phyloP scores from a whole-genome alignment of 1,140 invertebrate species.

The Bombus superbus region DNA sequence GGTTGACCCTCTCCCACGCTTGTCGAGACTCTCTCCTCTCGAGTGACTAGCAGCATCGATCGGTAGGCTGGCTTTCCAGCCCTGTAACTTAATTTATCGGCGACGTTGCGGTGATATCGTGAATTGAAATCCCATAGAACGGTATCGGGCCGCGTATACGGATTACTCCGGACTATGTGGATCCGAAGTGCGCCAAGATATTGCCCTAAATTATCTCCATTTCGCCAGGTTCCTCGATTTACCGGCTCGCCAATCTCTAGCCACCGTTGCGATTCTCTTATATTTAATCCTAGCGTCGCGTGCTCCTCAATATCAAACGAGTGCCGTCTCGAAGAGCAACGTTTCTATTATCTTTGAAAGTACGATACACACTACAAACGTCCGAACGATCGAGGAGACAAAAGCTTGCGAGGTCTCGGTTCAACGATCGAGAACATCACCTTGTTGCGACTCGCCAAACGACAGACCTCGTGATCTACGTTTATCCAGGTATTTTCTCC shows the following conservation, averaged over 20 bases:
- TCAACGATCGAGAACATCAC: neutral
- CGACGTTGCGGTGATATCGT: conserved; percentile 38
- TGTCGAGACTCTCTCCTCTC: conserved; percentile 45
- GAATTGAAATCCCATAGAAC: conserved; percentile 1
- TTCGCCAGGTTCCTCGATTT: neutral
- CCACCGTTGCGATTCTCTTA: no score
- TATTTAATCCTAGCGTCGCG: neutral
- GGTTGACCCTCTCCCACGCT: neutral
- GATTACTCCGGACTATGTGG: neutral
- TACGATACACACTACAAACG: no score
- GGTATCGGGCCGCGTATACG: no score
- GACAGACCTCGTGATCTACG: neutral
- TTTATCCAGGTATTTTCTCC: neutral
- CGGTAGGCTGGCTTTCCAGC: conserved; percentile 58
- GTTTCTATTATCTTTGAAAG: neutral
- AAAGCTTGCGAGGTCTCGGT: neutral
- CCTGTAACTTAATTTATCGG: conserved; percentile 68
- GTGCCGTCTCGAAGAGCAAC: neutral
- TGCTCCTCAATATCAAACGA: neutral
- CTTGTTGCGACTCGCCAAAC: neutral
- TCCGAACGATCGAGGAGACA: neutral
- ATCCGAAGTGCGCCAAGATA: neutral
- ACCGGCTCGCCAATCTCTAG: no score
- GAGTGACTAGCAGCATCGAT: conserved; percentile 69
- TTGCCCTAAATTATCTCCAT: conserved; percentile 21